These are phyloP conservation scores for Archips xylosteana DNA, from an alignment of 2,888 invertebrate genomes.

Conservation along the genomic window DNA sequence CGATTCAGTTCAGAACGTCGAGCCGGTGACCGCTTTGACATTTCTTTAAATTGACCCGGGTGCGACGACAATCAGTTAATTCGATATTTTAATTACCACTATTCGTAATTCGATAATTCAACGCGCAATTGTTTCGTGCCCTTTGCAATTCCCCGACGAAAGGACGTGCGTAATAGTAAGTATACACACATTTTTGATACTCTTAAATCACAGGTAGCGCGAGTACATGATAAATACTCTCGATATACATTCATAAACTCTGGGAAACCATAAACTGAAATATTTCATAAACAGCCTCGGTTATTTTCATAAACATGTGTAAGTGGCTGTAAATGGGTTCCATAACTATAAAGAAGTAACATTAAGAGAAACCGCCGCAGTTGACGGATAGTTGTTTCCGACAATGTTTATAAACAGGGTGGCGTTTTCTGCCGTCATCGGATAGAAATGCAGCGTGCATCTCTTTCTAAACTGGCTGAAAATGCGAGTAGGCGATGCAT, in stretches of 20 bases:
- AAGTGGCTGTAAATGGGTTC: conserved; percentile 32
- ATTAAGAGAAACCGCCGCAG: conserved; percentile 32
- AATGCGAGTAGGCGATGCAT: conserved; percentile 25
- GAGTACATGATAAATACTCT: conserved; percentile 5
- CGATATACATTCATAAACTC: conserved; percentile 24
- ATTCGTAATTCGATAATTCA: conserved; percentile 20
- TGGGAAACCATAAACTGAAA: conserved; percentile 23
- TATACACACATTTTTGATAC: not conserved
- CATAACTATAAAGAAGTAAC: conserved; percentile 36
- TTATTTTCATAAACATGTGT: conserved; percentile 32
- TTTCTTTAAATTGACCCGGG: conserved; percentile 33
- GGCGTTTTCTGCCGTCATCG: conserved; percentile 31
- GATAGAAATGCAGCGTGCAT: conserved; percentile 24
- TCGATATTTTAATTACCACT: conserved; percentile 39
- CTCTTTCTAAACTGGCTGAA: conserved; percentile 27
- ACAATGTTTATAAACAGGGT: conserved; percentile 34
- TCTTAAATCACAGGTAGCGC: not conserved
- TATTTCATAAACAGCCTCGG: conserved; percentile 32
- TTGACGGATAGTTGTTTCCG: conserved; percentile 31
- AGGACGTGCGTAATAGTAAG: not conserved
- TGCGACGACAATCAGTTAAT: conserved; percentile 33
- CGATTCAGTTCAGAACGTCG: conserved; percentile 37
- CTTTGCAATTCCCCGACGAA: conserved; percentile 18
- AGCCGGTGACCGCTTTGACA: conserved; percentile 41
- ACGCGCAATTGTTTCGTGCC: conserved; percentile 11